These are phyloP conservation scores for Petrocephalus zakoni DNA, from an alignment of 2,113 vertebrate species.

Conservation along the genomic window DNA sequence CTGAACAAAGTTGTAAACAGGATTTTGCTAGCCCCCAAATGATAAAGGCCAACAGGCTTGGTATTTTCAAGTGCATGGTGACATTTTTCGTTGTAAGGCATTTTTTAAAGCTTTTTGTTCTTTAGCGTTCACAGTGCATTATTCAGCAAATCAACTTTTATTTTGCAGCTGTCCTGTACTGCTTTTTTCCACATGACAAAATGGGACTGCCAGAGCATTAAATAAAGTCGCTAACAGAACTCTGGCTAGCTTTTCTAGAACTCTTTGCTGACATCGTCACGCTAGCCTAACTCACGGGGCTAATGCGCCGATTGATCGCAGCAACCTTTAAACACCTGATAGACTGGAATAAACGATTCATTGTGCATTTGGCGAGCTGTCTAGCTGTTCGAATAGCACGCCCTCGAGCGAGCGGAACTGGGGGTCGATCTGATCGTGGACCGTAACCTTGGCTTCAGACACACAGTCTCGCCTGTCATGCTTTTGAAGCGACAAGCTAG, in stretches of 20 bases:
- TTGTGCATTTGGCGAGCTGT: constrained; percentile 25
- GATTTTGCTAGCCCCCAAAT: background rate
- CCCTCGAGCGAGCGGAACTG: constrained; percentile 20
- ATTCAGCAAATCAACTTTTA: background rate
- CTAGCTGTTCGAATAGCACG: constrained; percentile 17
- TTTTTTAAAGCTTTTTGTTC: background rate
- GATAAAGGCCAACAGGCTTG: background rate
- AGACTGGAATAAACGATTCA: constrained; percentile 36
- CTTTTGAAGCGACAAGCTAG: constrained; percentile 8
- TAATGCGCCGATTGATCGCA: constrained; percentile 27
- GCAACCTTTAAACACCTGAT: constrained; percentile 35
- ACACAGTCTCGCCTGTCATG: background rate
- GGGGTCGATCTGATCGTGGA: constrained; percentile 18
- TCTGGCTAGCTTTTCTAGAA: background rate
- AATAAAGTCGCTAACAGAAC: background rate
- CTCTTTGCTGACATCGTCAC: constrained; percentile 4
- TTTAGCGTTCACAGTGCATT: background rate
- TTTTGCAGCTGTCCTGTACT: background rate
- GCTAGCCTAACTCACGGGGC: constrained; percentile 31
- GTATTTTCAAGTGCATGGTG: background rate
- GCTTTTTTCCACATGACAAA: background rate
- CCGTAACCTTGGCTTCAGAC: constrained; percentile 22
- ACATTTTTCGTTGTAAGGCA: background rate
- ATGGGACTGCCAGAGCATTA: constrained; percentile 1
- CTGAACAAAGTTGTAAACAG: background rate